Evolutionary conservation across 2,797 vertebrate genomes (phyloP).

Genomic region (Mergus octosetaceus): DNA sequence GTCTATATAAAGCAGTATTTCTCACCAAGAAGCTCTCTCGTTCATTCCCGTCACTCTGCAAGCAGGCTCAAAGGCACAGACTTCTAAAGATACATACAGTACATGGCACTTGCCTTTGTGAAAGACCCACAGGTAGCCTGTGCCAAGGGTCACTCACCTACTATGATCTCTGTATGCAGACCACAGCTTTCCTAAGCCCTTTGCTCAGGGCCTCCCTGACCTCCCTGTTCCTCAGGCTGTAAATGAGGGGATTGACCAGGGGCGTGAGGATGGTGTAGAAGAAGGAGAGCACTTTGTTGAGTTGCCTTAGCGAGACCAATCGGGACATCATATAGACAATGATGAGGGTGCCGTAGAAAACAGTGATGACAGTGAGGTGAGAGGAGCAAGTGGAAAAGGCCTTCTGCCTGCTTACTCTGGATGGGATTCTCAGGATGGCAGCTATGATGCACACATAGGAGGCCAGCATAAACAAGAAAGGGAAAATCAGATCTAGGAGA

Average conservation of each 20-base stretch:
- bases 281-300: background rate
- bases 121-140: too few species aligned
- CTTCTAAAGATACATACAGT: too few species aligned
- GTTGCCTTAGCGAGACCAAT: background rate
- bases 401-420: background rate
- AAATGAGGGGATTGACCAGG: background rate
- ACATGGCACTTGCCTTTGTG: too few species aligned
- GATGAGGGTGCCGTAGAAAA: background rate
- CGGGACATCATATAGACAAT: background rate
- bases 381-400: background rate
- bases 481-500: background rate
- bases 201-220: background rate
- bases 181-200: background rate
- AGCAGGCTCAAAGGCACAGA: too few species aligned
- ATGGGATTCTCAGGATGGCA: background rate
- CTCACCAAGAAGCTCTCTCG: too few species aligned
- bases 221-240: background rate
- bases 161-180: too few species aligned
- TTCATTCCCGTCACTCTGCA: too few species aligned
- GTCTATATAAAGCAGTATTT: too few species aligned
- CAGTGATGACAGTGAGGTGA: background rate
- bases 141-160: too few species aligned
- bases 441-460: background rate
- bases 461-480: background rate
- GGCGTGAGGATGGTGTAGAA: background rate